These are phyloP conservation scores for Thomomys bottae DNA, from an alignment of 2,113 vertebrate genomes.

Conservation along the genomic window DNA sequence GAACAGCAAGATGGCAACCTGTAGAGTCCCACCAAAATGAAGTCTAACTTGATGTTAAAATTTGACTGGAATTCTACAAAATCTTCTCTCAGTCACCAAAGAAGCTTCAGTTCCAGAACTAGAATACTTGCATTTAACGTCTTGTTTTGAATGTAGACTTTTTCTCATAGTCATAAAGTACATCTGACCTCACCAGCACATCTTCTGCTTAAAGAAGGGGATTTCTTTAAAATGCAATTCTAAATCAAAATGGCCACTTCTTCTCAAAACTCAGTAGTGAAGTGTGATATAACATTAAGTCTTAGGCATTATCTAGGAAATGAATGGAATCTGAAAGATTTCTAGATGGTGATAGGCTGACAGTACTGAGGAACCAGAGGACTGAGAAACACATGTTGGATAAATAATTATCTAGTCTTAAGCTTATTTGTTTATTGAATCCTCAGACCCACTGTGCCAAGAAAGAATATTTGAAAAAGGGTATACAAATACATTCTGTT, in stretches of 20 bases:
- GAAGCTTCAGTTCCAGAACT: neutral
- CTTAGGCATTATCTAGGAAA: constrained; percentile 26
- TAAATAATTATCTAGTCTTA: no score
- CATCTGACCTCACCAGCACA: neutral
- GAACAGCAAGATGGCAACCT: neutral
- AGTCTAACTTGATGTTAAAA: neutral
- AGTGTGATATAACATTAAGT: neutral
- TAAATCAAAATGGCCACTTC: neutral
- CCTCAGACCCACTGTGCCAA: neutral
- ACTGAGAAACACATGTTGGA: neutral
- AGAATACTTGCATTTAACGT: neutral
- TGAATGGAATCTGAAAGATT: neutral
- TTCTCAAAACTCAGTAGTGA: neutral
- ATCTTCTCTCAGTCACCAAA: neutral
- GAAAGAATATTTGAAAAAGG: neutral
- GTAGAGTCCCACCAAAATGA: neutral
- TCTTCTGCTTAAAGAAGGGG: neutral
- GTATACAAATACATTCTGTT: neutral
- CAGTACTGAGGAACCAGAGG: neutral
- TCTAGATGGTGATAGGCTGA: neutral
- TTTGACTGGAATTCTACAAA: neutral
- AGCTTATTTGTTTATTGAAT: neutral
- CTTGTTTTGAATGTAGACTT: neutral
- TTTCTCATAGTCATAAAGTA: neutral
- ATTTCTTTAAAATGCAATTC: neutral